A percentile compares a stretch with the other conserved stretches of the same genome.
Evolutionary conservation across 1,140 invertebrate genomes (phyloP).

Genomic region (Musca domestica): DNA sequence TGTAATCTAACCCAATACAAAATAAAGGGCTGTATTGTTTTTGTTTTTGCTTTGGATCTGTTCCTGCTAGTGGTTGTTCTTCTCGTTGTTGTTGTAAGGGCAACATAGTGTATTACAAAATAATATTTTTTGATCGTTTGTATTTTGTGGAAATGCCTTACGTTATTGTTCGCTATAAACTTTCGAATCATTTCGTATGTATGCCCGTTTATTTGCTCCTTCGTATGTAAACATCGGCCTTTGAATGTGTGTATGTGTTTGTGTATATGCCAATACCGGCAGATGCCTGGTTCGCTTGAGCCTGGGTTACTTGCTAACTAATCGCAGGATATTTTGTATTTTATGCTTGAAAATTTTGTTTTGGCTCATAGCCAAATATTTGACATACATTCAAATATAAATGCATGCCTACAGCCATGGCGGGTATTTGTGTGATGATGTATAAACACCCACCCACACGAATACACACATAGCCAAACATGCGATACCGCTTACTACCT

Average conservation of each 20-base stretch:
- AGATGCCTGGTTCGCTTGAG: slow-evolving; percentile 2
- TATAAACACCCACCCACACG: neutral
- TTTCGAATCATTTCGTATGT: neutral
- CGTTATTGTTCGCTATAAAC: too few relatives aligned
- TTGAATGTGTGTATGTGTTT: neutral
- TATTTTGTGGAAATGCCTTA: slow-evolving; percentile 1
- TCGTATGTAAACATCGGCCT: neutral
- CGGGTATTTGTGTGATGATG: neutral
- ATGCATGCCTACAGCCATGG: neutral
- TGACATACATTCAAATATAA: slow-evolving; percentile 19
- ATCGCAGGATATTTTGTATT: slow-evolving; percentile 19
- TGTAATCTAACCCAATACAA: too few relatives aligned
- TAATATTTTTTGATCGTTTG: slow-evolving; percentile 23
- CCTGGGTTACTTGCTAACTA: slow-evolving; percentile 19
- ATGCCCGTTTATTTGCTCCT: slow-evolving; percentile 3
- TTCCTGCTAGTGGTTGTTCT: too few relatives aligned
- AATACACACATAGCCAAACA: too few relatives aligned
- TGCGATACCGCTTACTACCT: too few relatives aligned
- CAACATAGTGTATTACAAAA: slow-evolving; percentile 12
- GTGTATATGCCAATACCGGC: neutral
- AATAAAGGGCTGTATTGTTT: too few relatives aligned
- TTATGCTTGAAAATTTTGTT: slow-evolving; percentile 15
- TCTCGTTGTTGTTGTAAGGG: neutral
- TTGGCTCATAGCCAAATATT: slow-evolving; percentile 17
- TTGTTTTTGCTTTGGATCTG: too few relatives aligned